Base-by-base conservation (phyloP, 2,888 invertebrate species). In the Drosophila buzzatii region DNA sequence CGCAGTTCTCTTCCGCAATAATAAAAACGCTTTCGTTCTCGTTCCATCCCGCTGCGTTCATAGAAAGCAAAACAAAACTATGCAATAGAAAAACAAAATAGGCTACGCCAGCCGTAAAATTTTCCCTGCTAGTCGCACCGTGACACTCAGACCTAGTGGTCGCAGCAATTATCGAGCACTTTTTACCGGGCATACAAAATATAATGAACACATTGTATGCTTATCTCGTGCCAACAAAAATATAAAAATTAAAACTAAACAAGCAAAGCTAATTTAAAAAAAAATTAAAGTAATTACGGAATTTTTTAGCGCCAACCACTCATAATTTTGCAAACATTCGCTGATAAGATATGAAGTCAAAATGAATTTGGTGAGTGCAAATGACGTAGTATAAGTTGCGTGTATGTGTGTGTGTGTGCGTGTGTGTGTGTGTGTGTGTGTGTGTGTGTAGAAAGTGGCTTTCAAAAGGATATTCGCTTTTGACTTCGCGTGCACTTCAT, bases 31-130 rank as follows among this genome's bases (percentile, higher is more conserved):
- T 16, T n/a, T 12, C 55, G 27, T 18, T 55, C 63, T 58, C 84
- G 83, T 89, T 89, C 86, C 89, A 62, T 45, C 70, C 75, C 70
- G 71, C n/a, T 70, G 81, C 68, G 47, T 68, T 33, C 18, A 60
- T 70, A 66, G 66, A 88, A 85, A 88, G 65, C 68, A 73, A 80
- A 88, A 73, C 76, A 76, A 82, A 82, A 72, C 78, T 67, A 35
- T 39, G 45, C 45, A 68, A 68, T 61, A 60, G 52, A 52, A 76
- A 56, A 52, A 76, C 47, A 66, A 86, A 70, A 75, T 76, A 69
- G 81, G 57, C 70, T 77, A 84, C 77, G 63, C 72, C 39, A 74
- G 67, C 65, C 70, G 76, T 60, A 57, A 42, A 49, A 53, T 53
- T 63, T 64, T 70, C 58, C 52, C 56, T 58, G 58, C 52, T 73